These are phyloP conservation scores for Chrysomallon squamiferum DNA, from an alignment of 1,140 invertebrate species.

Conservation along the genomic window DNA sequence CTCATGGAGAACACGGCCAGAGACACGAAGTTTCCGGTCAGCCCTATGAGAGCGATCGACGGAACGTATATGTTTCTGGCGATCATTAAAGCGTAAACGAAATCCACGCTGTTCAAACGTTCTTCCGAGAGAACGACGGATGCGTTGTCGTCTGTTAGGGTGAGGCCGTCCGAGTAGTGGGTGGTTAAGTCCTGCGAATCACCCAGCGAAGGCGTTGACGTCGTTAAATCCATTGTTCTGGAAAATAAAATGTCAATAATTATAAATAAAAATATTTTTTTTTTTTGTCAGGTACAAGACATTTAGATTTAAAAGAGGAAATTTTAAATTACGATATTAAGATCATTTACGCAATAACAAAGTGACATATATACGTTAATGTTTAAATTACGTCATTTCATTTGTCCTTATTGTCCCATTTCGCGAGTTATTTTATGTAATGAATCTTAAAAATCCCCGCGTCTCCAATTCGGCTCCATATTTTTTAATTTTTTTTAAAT, in stretches of 20 bases:
- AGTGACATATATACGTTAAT: no score
- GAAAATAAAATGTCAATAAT: background rate
- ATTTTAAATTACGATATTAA: no score
- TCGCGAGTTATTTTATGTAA: no score
- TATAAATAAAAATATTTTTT: no score
- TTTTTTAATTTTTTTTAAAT: no score
- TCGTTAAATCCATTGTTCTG: background rate
- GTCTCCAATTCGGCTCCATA: no score
- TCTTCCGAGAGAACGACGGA: background rate
- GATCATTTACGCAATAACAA: no score
- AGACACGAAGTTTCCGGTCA: slow-evolving; percentile 1
- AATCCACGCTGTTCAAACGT: background rate
- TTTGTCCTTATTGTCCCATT: no score
- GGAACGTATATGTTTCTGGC: slow-evolving; percentile 1
- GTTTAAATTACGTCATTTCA: no score
- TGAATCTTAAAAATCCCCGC: no score
- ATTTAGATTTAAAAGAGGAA: no score
- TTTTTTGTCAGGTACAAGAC: no score
- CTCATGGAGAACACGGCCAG: background rate
- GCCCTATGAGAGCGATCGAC: background rate
- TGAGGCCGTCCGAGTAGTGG: background rate
- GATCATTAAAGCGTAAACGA: background rate
- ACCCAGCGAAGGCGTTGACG: background rate
- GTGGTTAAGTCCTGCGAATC: background rate
- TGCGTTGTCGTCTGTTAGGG: background rate